Evolutionary conservation across 2,797 vertebrate genomes (phyloP).

Genomic region (Silurus lanzhouensis): DNA sequence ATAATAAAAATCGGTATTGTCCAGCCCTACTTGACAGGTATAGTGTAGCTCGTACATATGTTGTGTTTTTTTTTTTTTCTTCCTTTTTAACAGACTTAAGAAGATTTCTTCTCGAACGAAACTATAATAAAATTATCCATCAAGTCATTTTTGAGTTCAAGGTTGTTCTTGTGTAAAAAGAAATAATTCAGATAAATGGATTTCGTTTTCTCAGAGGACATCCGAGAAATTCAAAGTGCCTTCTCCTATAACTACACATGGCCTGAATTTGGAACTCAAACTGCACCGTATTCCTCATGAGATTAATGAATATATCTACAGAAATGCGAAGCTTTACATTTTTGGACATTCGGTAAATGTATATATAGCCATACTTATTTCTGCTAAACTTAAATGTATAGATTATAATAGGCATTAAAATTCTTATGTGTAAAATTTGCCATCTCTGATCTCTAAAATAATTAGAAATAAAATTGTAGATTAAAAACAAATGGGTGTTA

Average conservation of each 20-base stretch:
- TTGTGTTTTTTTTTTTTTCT: no score
- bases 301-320: not conserved
- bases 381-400: not conserved
- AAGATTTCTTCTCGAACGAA: not conserved
- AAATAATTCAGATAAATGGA: not conserved
- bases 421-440: no score
- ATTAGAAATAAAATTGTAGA: not conserved
- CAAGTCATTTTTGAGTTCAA: not conserved
- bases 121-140: not conserved
- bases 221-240: not conserved
- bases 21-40: no score
- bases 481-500: not conserved
- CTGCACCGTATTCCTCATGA: not conserved
- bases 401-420: no score
- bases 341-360: not conserved
- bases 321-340: not conserved
- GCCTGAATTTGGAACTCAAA: not conserved
- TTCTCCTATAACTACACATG: not conserved
- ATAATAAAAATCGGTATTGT: no score
- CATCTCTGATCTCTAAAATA: not conserved
- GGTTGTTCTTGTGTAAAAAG: not conserved
- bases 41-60: no score
- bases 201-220: not conserved
- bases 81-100: no score
- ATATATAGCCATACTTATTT: not conserved